Evolutionary conservation across 2,888 invertebrate species (phyloP).

Genomic region (Phlogophora meticulosa): DNA sequence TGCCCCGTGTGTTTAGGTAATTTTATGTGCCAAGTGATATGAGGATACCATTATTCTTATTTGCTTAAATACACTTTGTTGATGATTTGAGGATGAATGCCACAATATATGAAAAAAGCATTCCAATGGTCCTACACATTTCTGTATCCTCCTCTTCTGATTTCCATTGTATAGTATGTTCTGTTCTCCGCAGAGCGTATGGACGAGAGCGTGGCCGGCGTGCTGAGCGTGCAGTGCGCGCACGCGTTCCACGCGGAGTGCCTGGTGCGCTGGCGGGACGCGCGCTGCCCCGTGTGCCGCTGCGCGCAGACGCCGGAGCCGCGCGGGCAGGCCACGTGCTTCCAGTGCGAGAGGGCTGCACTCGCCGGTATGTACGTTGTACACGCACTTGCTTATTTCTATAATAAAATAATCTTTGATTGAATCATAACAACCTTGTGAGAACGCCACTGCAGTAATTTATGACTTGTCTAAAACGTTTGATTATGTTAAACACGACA

Average conservation of each 20-base stretch:
- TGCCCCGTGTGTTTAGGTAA: conserved; percentile 97
- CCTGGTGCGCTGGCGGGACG: conserved; percentile 98
- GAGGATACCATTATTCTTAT: no score
- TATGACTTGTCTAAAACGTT: neutral
- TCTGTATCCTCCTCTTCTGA: no score
- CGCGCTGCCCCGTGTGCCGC: conserved; percentile 99
- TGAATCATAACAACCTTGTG: no score
- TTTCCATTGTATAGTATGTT: no score
- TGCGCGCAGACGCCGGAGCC: conserved; percentile 96
- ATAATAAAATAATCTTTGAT: no score
- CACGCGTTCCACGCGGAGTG: conserved; percentile 99
- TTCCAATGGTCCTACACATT: neutral
- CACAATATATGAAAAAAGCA: neutral
- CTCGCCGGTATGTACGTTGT: conserved; percentile 26
- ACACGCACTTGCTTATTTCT: neutral
- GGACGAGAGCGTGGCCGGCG: conserved; percentile 99
- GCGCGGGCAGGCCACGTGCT: conserved; percentile 93
- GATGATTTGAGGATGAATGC: no score
- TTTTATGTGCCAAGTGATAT: neutral
- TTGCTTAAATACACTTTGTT: no score
- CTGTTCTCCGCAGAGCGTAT: conserved; percentile 93
- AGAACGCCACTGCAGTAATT: neutral
- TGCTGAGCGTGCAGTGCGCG: conserved; percentile 99
- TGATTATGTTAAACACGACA: neutral
- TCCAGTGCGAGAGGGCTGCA: conserved; percentile 44